Percentiles rank a stretch among this genome's conserved stretches.
Conservation (phyloP, 2,797 vertebrate species). For the Tarsius wallacei region DNA sequence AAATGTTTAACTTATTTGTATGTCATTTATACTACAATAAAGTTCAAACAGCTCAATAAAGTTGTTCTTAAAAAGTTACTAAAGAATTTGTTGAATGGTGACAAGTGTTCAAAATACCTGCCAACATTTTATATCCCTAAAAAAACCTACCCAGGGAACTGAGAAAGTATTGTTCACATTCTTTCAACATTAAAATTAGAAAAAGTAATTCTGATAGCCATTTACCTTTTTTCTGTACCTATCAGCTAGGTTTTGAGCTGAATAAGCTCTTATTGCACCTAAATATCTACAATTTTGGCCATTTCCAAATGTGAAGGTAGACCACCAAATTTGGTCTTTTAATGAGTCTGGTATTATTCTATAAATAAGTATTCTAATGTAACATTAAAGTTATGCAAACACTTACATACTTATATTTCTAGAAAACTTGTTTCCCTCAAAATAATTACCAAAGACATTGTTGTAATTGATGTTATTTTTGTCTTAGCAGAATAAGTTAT, state of each 20-base stretch:
- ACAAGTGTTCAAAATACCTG: neutral
- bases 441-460: neutral
- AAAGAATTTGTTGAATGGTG: slow-evolving; percentile 42
- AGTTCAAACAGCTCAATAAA: neutral
- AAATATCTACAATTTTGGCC: neutral
- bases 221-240: neutral
- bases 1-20: slow-evolving; percentile 50
- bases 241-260: neutral
- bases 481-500: slow-evolving; percentile 12
- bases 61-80: neutral
- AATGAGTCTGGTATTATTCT: neutral
- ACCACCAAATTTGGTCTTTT: slow-evolving; percentile 3
- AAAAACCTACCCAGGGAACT: neutral
- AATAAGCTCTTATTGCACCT: neutral
- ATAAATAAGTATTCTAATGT: neutral
- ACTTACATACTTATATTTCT: neutral
- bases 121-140: neutral
- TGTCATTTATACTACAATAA: slow-evolving; percentile 18
- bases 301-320: slow-evolving; percentile 4
- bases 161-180: neutral
- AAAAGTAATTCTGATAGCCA: neutral
- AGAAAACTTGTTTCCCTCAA: neutral
- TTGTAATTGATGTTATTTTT: slow-evolving; percentile 4
- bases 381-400: slow-evolving; percentile 39
- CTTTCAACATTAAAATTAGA: neutral